Evolutionary conservation across 92 coral and sea anemone genomes (phyloP).

Genomic region (Isaurus tuberculatus): DNA sequence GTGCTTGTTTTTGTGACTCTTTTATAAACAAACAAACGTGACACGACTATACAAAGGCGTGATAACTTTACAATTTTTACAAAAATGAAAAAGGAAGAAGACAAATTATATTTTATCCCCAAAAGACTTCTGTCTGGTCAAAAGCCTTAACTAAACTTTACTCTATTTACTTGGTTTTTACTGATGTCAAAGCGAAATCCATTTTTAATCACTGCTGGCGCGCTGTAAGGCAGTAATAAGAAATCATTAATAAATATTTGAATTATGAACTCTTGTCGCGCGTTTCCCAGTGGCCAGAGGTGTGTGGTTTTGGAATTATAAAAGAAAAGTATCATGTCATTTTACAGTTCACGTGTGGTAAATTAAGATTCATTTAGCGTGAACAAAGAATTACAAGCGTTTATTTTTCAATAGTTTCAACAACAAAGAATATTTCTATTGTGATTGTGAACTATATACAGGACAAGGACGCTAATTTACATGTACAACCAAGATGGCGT

Average conservation of each 20-base stretch:
- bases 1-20: background rate
- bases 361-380: background rate
- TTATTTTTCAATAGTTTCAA: background rate
- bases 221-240: constrained; percentile 34
- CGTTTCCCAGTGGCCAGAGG: background rate
- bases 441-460: background rate
- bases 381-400: background rate
- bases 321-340: background rate
- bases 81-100: background rate
- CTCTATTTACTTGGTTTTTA: background rate
- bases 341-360: constrained; percentile 4
- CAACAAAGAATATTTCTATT: constrained; percentile 23
- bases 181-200: constrained; percentile 12
- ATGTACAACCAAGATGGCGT: constrained; percentile 45
- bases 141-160: background rate
- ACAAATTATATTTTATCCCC: constrained; percentile 19
- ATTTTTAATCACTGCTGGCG: constrained; percentile 25
- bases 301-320: background rate
- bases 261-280: background rate
- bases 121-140: background rate
- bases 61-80: background rate
- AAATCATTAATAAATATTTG: constrained; percentile 46
- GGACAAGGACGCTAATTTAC: constrained; percentile 15
- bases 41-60: background rate
- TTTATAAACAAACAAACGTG: background rate